These are phyloP conservation scores for Cheirogaleus major DNA, from an alignment of 2,797 vertebrate species.

Conservation along the genomic window DNA sequence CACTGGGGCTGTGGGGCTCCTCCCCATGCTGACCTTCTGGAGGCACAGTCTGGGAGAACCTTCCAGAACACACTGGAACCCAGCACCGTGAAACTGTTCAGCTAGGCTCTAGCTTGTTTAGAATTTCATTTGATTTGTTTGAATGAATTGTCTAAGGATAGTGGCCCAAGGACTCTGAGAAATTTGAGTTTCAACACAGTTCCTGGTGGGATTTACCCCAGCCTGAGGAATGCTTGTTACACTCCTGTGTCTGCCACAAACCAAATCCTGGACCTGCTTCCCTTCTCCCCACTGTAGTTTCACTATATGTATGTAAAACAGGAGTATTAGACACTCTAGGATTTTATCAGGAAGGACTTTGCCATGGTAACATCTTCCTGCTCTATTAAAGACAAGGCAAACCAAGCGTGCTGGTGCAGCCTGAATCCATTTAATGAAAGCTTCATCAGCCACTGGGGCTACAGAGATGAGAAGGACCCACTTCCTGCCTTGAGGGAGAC, in stretches of 20 bases:
- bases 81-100: background rate
- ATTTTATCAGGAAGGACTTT: conserved; percentile 37
- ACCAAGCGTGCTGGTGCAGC: background rate
- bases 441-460: background rate
- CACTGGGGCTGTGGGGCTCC: conserved; percentile 57
- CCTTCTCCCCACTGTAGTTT: background rate
- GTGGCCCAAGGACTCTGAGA: background rate
- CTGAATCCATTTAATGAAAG: background rate
- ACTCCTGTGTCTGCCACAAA: background rate
- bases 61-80: conserved; percentile 42
- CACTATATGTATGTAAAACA: conserved; percentile 5
- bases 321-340: background rate
- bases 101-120: conserved; percentile 15
- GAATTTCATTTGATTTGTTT: conserved; percentile 25
- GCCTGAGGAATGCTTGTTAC: background rate
- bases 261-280: background rate
- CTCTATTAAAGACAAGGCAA: background rate
- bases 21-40: conserved; percentile 43
- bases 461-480: background rate
- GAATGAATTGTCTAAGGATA: background rate
- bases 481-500: background rate
- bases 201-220: background rate
- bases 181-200: conserved; percentile 13
- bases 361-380: background rate
- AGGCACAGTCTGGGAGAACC: conserved; percentile 39